Base-by-base conservation (phyloP, 2,888 invertebrate species). In the Globia sparganii region DNA sequence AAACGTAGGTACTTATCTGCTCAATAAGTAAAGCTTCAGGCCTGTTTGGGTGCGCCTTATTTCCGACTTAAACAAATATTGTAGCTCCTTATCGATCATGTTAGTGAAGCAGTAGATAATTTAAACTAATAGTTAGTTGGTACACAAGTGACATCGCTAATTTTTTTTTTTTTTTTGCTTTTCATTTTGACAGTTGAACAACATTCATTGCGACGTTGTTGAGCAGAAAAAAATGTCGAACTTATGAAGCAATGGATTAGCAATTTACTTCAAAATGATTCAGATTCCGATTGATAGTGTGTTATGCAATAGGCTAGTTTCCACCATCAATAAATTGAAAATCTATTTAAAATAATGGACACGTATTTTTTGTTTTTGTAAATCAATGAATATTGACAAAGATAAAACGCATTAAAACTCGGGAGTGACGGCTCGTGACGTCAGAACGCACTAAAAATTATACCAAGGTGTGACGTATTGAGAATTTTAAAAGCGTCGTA, bases 21-120 rank as follows among this genome's bases (percentile, higher is more conserved):
- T 67, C 69, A 72, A 80, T 89, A 75, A 70, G 80, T 80, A 77
- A 58, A 73, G 46, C 64, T 62, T 64, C 34, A 40, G 58, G 67
- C 13, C 49, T 66, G 72, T 80, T 68, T 76, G 78, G 88, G 89
- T 90, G 89, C 91, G 86, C 92, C 92, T 87, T 88, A 93, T 94
- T n/a, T n/a, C 94, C 94, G 93, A 91, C 87, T 90, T 83, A 84
- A 83, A 86, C 90, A 92, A 94, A 94, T 91, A 93, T 91, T 92
- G 85, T 87, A 76, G 34, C 81, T 75, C 71, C 86, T 88, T 91
- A 91, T 90, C 89, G 58, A 82, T 74, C 74, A 69, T 72, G 64
- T 78, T 61, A 46, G 83, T 75, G 61, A 71, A 69, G 37, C 25
- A 56, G 53, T 65, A 72, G 67, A 86, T 86, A 82, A 56, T 58